Evolutionary conservation across 1,140 invertebrate species (phyloP).

Genomic region (Musca vetustissima): DNA sequence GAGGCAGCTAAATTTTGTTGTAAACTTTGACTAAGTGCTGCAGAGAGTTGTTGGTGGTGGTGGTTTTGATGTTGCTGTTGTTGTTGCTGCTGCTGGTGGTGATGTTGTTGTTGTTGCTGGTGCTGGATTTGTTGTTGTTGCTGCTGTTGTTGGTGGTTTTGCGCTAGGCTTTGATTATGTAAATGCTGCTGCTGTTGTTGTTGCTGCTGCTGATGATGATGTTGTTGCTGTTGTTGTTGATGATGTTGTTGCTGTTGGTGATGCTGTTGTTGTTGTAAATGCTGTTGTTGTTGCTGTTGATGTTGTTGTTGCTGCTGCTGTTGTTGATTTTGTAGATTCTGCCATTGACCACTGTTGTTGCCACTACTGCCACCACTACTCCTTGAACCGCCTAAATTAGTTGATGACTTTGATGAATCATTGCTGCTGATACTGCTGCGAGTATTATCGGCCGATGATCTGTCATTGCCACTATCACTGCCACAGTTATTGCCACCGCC

Average conservation of each 20-base stretch:
- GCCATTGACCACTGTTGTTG: conserved; percentile 4
- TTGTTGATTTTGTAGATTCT: conserved; percentile 17
- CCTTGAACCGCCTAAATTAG: conserved; percentile 6
- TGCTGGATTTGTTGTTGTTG: conserved; percentile 38
- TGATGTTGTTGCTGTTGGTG: conserved; percentile 30
- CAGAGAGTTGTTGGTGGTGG: conserved; percentile 46
- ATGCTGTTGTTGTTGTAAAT: conserved; percentile 36
- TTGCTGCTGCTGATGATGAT: conserved; percentile 36
- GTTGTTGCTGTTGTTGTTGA: conserved; percentile 36
- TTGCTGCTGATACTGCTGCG: conserved; percentile 50
- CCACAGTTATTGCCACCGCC: conserved; percentile 1
- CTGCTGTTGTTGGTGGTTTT: conserved; percentile 39
- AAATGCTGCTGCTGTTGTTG: conserved; percentile 41
- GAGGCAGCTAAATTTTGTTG: conserved; percentile 27
- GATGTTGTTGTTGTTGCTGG: conserved; percentile 34
- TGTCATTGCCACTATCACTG: conserved; percentile 27
- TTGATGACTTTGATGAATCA: conserved; percentile 45
- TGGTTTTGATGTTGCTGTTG: conserved; percentile 26
- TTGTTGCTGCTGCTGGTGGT: conserved; percentile 32
- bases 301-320: conserved; percentile 27
- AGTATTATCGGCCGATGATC: conserved; percentile 41
- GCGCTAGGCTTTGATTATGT: conserved; percentile 35
- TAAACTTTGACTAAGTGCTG: conserved; percentile 36
- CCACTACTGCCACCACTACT: neutral
- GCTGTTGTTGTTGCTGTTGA: conserved; percentile 36